Conservation (phyloP, 2,113 vertebrate species). For the Oceanites oceanicus region DNA sequence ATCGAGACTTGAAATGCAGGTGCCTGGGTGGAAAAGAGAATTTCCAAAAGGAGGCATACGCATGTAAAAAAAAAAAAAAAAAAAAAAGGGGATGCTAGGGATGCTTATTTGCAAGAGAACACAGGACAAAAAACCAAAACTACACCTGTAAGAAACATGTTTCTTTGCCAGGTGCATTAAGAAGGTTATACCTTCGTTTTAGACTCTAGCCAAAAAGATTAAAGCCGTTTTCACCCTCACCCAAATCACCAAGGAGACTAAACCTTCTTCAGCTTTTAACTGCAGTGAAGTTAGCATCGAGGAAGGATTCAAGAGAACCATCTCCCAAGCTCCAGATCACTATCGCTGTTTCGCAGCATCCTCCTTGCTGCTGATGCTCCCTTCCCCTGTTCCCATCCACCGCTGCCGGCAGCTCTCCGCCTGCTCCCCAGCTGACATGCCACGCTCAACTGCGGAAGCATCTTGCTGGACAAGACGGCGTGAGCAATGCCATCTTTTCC, state of each 20-base stretch:
- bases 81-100: no score
- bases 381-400: background rate
- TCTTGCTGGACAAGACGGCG: background rate
- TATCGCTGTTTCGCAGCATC: background rate
- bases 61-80: background rate
- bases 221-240: constrained; percentile 41
- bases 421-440: background rate
- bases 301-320: background rate
- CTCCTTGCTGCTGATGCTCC: background rate
- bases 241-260: constrained; percentile 47
- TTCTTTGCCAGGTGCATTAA: background rate
- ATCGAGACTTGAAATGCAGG: constrained; percentile 49
- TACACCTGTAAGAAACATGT: constrained; percentile 47
- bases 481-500: background rate
- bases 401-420: background rate
- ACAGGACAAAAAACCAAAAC: constrained; percentile 29
- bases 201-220: constrained; percentile 38
- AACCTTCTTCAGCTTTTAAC: constrained; percentile 9
- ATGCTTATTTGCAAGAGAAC: constrained; percentile 47
- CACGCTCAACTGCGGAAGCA: background rate
- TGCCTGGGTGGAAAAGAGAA: background rate
- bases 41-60: constrained; percentile 1
- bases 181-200: background rate
- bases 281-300: background rate
- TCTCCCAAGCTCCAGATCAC: background rate